Base-by-base conservation (phyloP, 2,113 vertebrate species). In the Pseudopodoces humilis region DNA sequence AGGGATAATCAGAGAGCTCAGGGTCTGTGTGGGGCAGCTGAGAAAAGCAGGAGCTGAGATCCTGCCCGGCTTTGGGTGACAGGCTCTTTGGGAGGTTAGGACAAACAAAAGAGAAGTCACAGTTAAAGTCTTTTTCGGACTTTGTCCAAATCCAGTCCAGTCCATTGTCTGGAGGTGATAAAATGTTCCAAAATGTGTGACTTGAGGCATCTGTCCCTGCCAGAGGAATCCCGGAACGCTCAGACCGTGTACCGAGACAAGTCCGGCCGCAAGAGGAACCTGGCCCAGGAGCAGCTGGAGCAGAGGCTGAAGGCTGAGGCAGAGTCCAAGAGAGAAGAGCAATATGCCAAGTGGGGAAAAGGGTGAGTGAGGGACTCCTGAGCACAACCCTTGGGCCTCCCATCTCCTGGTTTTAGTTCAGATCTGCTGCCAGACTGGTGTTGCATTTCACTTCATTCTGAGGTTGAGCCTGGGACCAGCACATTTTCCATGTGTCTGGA, bases 281-380 rank as follows among this genome's bases (percentile, higher is more conserved):
- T 99, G 30, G 98, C 98, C 6, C 94, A 97, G 31, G 99, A 99
- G 94, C 98, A 98, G 81, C 98, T 98, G 72, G 98, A 99, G 62
- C 98, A 98, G 96, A 97, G 82, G 85, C 98, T 72, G 97, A 98
- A 98, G 94, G 98, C 97, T 21, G 98, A 97, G 65, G 98, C 98
- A 27, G 97, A 99, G 85, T 97, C 98, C 0, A 97, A 98, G 95
- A 98, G 98, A 37, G 98, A 99, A 7, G 98, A 99, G 88, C 99
- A 99, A 44, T 99, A 99, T 7, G 98, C 99, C 64, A 98, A 98
- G 76, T 99, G 99, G 99, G 99, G 99, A 1, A 99, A 97, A 97
- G 99, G 99, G 99, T 99, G 95, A 98, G 98, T 99, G 83, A 98
- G 97, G 56, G 5, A 7, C 62, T 24, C 9, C n/a, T 46, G 1